Base-by-base conservation (phyloP, 1,140 invertebrate genomes). In the Temnothorax nylanderi region DNA sequence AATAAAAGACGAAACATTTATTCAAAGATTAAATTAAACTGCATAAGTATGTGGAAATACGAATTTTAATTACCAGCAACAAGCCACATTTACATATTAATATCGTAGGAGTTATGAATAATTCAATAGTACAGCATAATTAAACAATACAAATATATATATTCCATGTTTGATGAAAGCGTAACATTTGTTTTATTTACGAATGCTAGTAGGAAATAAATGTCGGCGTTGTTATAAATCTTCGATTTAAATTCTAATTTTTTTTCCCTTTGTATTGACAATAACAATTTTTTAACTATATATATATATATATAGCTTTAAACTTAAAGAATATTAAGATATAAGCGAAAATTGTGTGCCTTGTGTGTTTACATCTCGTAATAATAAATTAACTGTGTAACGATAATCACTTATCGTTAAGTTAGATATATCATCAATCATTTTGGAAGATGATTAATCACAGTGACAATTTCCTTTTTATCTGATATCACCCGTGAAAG, bases 371-470 rank as follows among this genome's bases (percentile, higher is more conserved):
- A 34, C 26, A 26, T 58, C 47, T 32, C n/a, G 0, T 2, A 21
- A 58, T 76, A 76, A 89, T 88, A 86, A 88, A 81, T 88, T 88
- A 88, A 88, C 85, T 87, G 44, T 58, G 49, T 16, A 56, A 75
- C 18, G 32, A 26, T 65, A 62, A 78, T 78, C 74, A 32, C 34
- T 13, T 44, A 11, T 32, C n/a, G 13, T 47, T 11, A 18, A 80
- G 26, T 88, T 58, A 37, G 0, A 32, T 26, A 16, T 13, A 72
- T 86, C 71, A 88, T 89, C 58, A 89, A 10, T 88, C 64, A 88
- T 81, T 88, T 47, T 54, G 5, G 3, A 78, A 65, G 54, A 72
- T 18, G 37, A 67, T 81, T 87, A 89, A 89, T 80, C 32, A 13
- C 18, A 18, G 21, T 58, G 56, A 90, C 74, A 65, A 58, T 87